Evolutionary conservation across 1,140 invertebrate genomes (phyloP).

Genomic region (Solenopsis fugax): DNA sequence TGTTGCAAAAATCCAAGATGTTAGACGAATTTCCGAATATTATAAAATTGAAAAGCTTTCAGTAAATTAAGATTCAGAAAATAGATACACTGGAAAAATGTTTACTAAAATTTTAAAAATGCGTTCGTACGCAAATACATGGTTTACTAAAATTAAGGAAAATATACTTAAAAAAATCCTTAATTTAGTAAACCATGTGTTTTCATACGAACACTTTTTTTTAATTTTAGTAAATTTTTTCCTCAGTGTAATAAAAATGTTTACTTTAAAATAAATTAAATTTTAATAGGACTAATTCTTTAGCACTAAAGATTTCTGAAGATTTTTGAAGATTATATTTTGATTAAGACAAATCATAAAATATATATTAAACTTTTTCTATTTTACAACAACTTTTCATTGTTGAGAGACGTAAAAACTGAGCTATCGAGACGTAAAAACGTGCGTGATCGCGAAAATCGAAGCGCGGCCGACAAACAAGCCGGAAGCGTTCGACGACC

Average conservation of each 20-base stretch:
- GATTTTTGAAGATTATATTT: background rate
- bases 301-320: background rate
- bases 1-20: background rate
- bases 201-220: too few relatives aligned
- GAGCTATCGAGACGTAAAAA: background rate
- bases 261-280: background rate
- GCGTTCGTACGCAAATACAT: too few relatives aligned
- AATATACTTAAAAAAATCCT: too few relatives aligned
- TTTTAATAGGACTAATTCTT: background rate
- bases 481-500: constrained; percentile 70
- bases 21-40: background rate
- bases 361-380: background rate
- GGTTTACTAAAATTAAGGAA: too few relatives aligned
- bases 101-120: background rate
- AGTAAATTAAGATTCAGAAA: background rate
- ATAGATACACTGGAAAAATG: background rate
- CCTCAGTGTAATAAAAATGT: background rate
- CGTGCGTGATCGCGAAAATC: constrained; percentile 20
- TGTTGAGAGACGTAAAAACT: background rate
- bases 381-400: background rate
- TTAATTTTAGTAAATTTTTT: too few relatives aligned
- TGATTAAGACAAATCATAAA: background rate
- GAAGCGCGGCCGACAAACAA: constrained; percentile 3
- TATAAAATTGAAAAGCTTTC: background rate
- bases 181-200: too few relatives aligned